Percentiles rank a stretch among this genome's conserved stretches.
Evolutionary conservation across 1,140 invertebrate species (phyloP).

Genomic region (Hyposmocoma kahamanoa): DNA sequence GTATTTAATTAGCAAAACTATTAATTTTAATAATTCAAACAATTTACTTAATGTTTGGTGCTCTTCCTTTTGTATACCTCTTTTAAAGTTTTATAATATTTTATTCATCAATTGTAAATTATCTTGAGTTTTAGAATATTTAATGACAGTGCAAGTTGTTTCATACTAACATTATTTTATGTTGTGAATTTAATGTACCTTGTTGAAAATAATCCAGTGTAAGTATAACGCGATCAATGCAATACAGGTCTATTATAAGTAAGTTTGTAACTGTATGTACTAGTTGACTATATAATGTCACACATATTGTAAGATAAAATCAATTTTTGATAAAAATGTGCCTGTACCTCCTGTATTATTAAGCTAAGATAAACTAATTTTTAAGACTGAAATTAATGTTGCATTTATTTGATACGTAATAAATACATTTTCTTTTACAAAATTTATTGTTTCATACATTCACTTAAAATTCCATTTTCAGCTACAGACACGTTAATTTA

Average conservation of each 20-base stretch:
- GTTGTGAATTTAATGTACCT: no score
- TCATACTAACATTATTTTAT: no score
- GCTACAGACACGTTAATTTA: no score
- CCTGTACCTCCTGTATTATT: slow-evolving; percentile 59
- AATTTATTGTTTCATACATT: neutral
- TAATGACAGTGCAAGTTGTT: no score
- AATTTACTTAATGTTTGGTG: slow-evolving; percentile 5
- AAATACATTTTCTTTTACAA: slow-evolving; percentile 16
- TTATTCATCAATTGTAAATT: no score
- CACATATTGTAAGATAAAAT: neutral
- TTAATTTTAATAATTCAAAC: neutral
- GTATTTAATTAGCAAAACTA: no score
- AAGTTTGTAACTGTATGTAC: no score
- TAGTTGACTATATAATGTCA: no score
- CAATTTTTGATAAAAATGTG: slow-evolving; percentile 38
- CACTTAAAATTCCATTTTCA: neutral
- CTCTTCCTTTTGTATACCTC: neutral
- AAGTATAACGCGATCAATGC: no score
- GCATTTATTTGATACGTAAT: slow-evolving; percentile 54
- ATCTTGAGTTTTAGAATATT: no score
- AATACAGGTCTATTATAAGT: no score
- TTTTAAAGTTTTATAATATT: slow-evolving; percentile 2
- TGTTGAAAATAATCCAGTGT: no score
- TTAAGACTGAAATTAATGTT: slow-evolving; percentile 67
- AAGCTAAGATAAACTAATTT: slow-evolving; percentile 44